Evolutionary conservation across 2,797 vertebrate genomes (phyloP), one percentile per base, ranked within the genome.

Genomic region (Heterohyrax brucei): DNA sequence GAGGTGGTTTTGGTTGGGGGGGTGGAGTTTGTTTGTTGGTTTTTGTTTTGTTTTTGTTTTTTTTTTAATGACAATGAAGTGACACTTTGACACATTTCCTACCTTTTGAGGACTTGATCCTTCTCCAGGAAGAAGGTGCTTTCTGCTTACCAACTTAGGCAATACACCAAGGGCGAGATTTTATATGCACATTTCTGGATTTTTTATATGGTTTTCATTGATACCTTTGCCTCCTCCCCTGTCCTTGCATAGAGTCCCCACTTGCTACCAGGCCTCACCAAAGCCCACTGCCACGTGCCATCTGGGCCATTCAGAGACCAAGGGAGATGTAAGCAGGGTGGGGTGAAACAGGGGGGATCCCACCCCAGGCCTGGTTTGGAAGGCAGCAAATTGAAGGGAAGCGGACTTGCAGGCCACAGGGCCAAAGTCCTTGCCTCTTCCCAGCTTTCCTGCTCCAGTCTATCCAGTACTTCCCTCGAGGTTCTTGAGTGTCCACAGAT

Each of bases 41-140:
- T 62, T 95, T 82, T 75, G 28, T 72, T 93, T 77, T 62, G 22
- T 76, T 50, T 46, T 46, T 46, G 39, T 77, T 56, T 48, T 90
- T 64, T 85, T 91, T 96, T 96, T 97, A 95, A 98, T 88, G 96
- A 98, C 93, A 98, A 98, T 96, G 92, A 98, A 98, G 97, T 94
- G 84, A 98, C 97, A 97, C 97, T 98, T 98, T 98, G 97, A 95
- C 97, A 95, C 97, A 93, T 93, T 97, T 98, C 98, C 97, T 98
- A 98, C 98, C 98, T 97, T 97, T 97, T 97, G 97, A 97, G 97
- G 96, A 98, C 97, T 96, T 95, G 62, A 97, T 96, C 94, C 96
- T 95, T 98, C 98, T 98, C 97, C 97, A 96, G 95, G 93, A 46
- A 98, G 98, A 98, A 98, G 98, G 98, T 98, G 97, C 97, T 97